Evolutionary conservation across 2,113 vertebrate species (phyloP).

Genomic region (Erythrolamprus reginae): DNA sequence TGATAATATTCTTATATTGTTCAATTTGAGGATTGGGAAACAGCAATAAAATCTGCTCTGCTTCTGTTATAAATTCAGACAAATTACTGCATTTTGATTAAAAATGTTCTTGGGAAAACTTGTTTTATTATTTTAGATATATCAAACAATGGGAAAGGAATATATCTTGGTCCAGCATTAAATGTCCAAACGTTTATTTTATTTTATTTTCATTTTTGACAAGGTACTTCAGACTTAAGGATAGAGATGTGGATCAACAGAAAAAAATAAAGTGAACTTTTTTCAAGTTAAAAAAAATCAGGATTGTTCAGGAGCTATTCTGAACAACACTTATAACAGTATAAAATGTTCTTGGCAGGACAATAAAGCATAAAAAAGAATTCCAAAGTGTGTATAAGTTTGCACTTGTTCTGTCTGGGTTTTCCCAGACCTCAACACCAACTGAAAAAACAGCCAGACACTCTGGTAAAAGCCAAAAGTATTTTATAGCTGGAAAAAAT

Average conservation of each 20-base stretch:
- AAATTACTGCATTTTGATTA: not conserved
- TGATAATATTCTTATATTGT: slow-evolving; percentile 22
- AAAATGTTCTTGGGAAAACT: not conserved
- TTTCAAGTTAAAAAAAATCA: not conserved
- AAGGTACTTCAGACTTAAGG: not conserved
- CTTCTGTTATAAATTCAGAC: not conserved
- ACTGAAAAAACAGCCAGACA: no score
- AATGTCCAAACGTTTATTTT: not conserved
- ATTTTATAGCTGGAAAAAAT: no score
- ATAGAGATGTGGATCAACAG: not conserved
- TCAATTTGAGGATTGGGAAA: slow-evolving; percentile 4
- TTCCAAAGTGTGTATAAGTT: not conserved
- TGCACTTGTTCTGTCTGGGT: no score
- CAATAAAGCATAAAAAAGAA: not conserved
- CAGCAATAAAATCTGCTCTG: slow-evolving; percentile 5
- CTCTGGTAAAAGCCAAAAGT: no score
- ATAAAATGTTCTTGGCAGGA: not conserved
- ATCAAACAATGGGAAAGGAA: not conserved
- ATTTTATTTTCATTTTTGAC: not conserved
- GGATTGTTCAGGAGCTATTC: not conserved
- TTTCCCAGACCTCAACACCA: no score
- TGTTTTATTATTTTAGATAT: not conserved
- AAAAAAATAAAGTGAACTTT: not conserved
- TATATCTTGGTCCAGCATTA: not conserved
- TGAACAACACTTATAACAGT: not conserved